Evolutionary conservation across 2,797 vertebrate species (phyloP), one percentile per base, ranked within the genome.

Genomic region (Melanotaenia pygmaea): DNA sequence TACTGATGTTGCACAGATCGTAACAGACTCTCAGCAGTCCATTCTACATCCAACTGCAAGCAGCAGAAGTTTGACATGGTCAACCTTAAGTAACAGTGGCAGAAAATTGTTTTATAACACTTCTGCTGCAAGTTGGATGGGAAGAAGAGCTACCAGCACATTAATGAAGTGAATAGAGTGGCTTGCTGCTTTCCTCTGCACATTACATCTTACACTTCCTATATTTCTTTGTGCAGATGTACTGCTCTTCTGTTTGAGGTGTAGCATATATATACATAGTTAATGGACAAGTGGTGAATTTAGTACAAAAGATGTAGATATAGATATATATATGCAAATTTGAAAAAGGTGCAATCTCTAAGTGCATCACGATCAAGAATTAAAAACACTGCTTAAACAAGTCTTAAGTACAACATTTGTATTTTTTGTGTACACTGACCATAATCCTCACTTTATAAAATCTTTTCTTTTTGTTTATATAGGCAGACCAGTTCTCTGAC

Each of bases 401-500:
- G 47, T 45, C 14, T 64, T 1, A 62, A 35, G 47, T 78, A 20
- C 28, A 50, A 28, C 16, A 10, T 9, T 58, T 30, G 26, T 38
- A n/a, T n/a, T 47, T 47, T 47, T 51, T 51, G n/a, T 22, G 10
- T 4, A 22, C 7, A 3, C 8, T n/a, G 47, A 51, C 22, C n/a
- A 51, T 1, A 10, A 2, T 51, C 10, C n/a, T 51, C n/a, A 9
- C 7, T 51, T 11, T 22, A 12, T n/a, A n/a, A 2, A 22, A 22
- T 51, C 4, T 6, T 45, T 77, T 53, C 24, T 63, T 70, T 26
- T 80, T 80, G n/a, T 51, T 51, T 4, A 51, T 85, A 79, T 80
- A 99, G 97, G 98, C 96, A 63, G 97, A 99, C 86, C 98, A 99
- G 91, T 97, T 99, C 91, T 97, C 97, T 54, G 97, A 98, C 76